A percentile compares a stretch with the other conserved stretches of the same genome.
phyloP scores from a whole-genome alignment of 2,888 invertebrate genomes.

The Aphodius sticticus region DNA sequence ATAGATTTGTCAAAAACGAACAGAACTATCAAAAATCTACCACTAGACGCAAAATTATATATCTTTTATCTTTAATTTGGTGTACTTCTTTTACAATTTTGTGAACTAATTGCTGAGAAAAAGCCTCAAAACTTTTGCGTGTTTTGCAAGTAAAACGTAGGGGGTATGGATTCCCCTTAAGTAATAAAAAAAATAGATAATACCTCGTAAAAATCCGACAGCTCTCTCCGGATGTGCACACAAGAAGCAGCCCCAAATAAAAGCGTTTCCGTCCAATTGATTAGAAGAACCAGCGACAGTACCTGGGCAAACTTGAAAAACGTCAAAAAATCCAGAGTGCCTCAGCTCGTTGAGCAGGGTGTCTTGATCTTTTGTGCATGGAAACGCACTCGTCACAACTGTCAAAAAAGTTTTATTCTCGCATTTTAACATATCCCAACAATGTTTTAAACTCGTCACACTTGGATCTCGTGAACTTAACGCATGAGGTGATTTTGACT shows the following conservation, averaged over 20 bases:
- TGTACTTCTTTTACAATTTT: too few relatives aligned
- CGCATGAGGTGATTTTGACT: conserved; percentile 78
- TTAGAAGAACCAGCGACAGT: conserved; percentile 61
- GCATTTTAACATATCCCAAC: conserved; percentile 94
- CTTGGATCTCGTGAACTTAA: conserved; percentile 82
- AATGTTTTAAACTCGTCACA: conserved; percentile 85
- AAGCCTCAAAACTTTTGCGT: too few relatives aligned
- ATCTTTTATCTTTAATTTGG: too few relatives aligned
- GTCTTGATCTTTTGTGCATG: conserved; percentile 90
- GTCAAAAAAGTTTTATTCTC: conserved; percentile 90
- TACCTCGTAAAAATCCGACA: conserved; percentile 77
- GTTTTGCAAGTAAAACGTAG: too few relatives aligned
- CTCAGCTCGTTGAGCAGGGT: conserved; percentile 85
- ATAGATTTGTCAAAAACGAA: too few relatives aligned
- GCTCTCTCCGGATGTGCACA: conserved; percentile 94
- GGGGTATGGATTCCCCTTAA: too few relatives aligned
- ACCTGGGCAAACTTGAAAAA: conserved; percentile 80
- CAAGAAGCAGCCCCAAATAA: conserved; percentile 89
- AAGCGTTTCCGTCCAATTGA: conserved; percentile 64
- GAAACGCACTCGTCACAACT: conserved; percentile 93
- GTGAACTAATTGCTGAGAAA: too few relatives aligned
- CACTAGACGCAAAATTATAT: too few relatives aligned
- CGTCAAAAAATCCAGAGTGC: conserved; percentile 89
- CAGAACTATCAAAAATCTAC: too few relatives aligned
- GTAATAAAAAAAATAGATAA: background rate